A percentile compares a stretch with the other conserved stretches of the same genome.
phyloP scores from a whole-genome alignment of 2,888 invertebrate species.

The Andrena dorsata region DNA sequence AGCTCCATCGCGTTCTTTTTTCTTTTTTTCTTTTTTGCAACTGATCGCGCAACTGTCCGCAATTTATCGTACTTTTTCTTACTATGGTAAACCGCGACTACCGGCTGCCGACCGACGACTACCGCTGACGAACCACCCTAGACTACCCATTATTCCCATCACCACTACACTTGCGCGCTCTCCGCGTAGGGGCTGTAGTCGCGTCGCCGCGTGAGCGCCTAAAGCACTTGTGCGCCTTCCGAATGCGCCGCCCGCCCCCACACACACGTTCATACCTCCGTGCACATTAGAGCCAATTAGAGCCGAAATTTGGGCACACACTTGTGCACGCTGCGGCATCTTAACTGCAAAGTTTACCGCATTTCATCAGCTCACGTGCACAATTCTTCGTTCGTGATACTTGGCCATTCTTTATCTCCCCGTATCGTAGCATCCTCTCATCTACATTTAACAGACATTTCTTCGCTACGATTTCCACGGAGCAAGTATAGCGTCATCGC shows the following conservation, averaged over 20 bases:
- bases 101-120: conserved; percentile 9
- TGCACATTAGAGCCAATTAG: neutral
- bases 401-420: too few relatives aligned
- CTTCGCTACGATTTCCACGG: too few relatives aligned
- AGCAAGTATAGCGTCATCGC: too few relatives aligned
- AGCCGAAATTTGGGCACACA: neutral
- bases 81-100: neutral
- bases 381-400: neutral
- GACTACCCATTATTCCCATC: neutral
- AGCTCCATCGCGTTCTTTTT: conserved; percentile 74
- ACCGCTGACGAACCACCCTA: neutral
- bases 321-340: neutral
- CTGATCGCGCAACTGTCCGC: neutral
- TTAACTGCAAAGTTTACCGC: neutral
- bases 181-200: neutral
- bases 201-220: conserved; percentile 5
- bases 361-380: neutral
- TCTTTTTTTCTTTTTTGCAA: neutral
- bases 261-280: too few relatives aligned
- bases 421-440: too few relatives aligned
- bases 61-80: conserved; percentile 12
- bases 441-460: too few relatives aligned
- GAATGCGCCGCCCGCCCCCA: neutral
- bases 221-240: neutral
- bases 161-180: neutral